phyloP scores from a whole-genome alignment of 2,888 invertebrate species.

The Folsomia candida region DNA sequence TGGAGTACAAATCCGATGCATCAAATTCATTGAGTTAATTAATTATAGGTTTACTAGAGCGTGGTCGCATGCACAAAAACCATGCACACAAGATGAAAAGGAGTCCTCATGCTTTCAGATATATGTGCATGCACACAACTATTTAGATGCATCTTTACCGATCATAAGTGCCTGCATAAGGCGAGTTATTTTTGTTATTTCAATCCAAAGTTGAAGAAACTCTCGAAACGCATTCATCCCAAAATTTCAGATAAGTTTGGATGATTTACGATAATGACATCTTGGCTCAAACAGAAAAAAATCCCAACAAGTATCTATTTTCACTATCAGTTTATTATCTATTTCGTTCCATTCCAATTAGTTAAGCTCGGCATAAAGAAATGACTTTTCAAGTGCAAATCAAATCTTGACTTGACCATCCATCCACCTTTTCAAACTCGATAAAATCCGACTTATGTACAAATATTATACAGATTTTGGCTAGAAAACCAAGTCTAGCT shows the following conservation, averaged over 20 bases:
- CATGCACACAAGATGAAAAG: background rate
- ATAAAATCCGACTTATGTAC: no score
- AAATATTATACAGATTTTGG: no score
- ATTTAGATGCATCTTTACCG: no score
- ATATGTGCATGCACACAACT: no score
- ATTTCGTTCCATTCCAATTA: no score
- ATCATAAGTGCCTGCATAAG: no score
- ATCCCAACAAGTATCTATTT: background rate
- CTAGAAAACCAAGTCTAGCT: background rate
- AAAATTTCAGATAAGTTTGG: background rate
- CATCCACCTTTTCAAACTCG: no score
- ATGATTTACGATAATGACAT: background rate
- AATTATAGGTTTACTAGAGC: background rate
- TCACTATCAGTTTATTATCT: no score
- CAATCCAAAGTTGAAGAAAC: background rate
- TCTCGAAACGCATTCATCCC: background rate
- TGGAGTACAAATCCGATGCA: no score
- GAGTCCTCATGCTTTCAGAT: no score
- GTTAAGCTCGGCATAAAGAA: background rate
- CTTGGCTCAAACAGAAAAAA: background rate
- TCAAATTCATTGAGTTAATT: background rate
- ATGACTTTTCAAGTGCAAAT: background rate
- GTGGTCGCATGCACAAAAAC: background rate
- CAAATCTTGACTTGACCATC: no score
- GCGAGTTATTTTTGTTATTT: background rate